Percentiles rank a stretch among this genome's conserved stretches.
These are phyloP conservation scores for Formicarius rufipectus DNA, from an alignment of 2,113 vertebrate species.

Conservation along the genomic window DNA sequence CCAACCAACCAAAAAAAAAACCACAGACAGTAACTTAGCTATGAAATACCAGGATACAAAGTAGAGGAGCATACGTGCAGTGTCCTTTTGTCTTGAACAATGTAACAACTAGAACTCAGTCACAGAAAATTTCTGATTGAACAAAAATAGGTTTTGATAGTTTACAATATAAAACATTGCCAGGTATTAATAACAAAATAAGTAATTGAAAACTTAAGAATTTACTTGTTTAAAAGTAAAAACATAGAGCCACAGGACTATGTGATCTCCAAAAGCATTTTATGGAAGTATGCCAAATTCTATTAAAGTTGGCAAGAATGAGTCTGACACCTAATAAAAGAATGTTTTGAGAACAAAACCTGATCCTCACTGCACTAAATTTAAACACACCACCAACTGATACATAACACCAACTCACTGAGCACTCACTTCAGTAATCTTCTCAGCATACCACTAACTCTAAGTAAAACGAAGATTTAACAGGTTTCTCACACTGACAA, in stretches of 20 bases:
- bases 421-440: neutral
- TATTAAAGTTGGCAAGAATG: neutral
- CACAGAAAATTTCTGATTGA: neutral
- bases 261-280: neutral
- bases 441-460: neutral
- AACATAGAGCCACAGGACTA: neutral
- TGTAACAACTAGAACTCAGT: neutral
- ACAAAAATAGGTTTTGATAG: neutral
- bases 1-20: no score
- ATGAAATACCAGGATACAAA: neutral
- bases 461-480: neutral
- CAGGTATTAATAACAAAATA: neutral
- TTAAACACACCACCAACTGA: neutral
- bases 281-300: neutral
- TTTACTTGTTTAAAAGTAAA: neutral
- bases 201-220: neutral
- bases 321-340: neutral
- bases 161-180: neutral
- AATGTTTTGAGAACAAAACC: neutral
- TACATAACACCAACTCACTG: neutral
- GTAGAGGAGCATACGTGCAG: neutral
- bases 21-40: neutral
- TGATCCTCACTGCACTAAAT: neutral
- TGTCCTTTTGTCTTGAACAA: neutral
- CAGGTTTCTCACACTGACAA: neutral